Conservation (phyloP, 2,797 vertebrate genomes). For the Darevskia mixta region DNA sequence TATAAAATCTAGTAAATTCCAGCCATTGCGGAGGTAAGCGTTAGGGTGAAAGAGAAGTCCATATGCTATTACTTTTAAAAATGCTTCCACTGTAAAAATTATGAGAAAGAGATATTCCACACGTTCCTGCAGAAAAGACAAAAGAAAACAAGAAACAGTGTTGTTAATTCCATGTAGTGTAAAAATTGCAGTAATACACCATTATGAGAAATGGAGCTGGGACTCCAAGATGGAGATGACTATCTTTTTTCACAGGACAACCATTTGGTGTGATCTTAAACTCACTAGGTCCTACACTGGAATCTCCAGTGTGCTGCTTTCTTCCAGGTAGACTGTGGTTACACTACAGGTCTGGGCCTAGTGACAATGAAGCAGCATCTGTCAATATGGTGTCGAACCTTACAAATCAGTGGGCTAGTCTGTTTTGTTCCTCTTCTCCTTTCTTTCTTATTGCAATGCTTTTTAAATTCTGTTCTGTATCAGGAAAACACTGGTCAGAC, state of each 20-base stretch:
- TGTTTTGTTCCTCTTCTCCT: background rate
- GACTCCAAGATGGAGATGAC: background rate
- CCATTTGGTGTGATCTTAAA: background rate
- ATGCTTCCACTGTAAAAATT: slow-evolving; percentile 99
- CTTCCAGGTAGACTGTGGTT: background rate
- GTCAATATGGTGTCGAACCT: background rate
- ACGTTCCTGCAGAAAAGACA: slow-evolving; percentile 87
- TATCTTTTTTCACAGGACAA: background rate
- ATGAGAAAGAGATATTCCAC: slow-evolving; percentile 99
- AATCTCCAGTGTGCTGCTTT: background rate
- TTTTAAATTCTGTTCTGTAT: background rate
- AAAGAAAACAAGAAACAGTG: slow-evolving; percentile 70
- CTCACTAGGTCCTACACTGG: background rate
- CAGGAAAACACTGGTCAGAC: background rate
- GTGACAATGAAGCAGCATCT: background rate
- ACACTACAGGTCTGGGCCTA: background rate
- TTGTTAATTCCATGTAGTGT: slow-evolving; percentile 30
- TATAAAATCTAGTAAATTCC: slow-evolving; percentile 99
- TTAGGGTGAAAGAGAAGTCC: slow-evolving; percentile 99
- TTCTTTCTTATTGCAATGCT: background rate
- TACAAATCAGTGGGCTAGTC: background rate
- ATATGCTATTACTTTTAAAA: slow-evolving; percentile 99
- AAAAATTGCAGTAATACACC: background rate
- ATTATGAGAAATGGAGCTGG: background rate
- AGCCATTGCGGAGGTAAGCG: slow-evolving; percentile 98